Conservation (phyloP, 2,797 vertebrate genomes). For the Clarias pachynema region DNA sequence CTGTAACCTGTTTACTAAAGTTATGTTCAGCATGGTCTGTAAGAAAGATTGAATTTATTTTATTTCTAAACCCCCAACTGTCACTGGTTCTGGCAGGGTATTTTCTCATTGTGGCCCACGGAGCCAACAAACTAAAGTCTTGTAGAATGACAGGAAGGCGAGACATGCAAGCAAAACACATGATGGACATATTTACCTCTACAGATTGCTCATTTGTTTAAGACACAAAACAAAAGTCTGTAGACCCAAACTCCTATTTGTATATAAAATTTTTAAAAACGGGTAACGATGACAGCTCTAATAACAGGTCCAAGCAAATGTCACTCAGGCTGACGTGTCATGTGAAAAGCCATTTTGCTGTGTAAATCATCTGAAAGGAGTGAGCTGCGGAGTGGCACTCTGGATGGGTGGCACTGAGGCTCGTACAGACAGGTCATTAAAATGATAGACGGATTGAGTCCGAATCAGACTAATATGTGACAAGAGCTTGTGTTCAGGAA, state of each 20-base stretch:
- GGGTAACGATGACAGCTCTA: constrained; percentile 22
- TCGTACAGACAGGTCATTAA: constrained; percentile 67
- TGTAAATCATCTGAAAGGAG: constrained; percentile 63
- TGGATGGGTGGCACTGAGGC: constrained; percentile 67
- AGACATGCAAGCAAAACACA: not conserved
- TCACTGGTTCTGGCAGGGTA: not conserved
- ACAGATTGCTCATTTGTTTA: not conserved
- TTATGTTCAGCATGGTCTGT: not conserved
- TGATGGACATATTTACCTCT: not conserved
- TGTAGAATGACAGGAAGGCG: not conserved
- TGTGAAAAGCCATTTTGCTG: constrained; percentile 55
- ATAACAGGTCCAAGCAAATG: constrained; percentile 36
- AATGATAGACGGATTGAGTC: constrained; percentile 60
- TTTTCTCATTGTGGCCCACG: not conserved
- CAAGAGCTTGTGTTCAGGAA: constrained; percentile 36
- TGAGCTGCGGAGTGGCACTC: constrained; percentile 57
- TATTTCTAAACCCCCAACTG: not conserved
- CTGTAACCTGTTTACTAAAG: not conserved
- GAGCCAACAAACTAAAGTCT: not conserved
- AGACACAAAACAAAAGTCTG: constrained; percentile 6
- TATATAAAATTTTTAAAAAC: no score
- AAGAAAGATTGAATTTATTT: not conserved
- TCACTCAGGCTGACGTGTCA: constrained; percentile 45
- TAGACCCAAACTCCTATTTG: no score
- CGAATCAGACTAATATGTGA: constrained; percentile 48